Evolutionary conservation across 37 sponge, comb jelly and placozoan species (phyloP), one percentile per base, ranked within the genome.

Genomic region (Agelas oroides): DNA sequence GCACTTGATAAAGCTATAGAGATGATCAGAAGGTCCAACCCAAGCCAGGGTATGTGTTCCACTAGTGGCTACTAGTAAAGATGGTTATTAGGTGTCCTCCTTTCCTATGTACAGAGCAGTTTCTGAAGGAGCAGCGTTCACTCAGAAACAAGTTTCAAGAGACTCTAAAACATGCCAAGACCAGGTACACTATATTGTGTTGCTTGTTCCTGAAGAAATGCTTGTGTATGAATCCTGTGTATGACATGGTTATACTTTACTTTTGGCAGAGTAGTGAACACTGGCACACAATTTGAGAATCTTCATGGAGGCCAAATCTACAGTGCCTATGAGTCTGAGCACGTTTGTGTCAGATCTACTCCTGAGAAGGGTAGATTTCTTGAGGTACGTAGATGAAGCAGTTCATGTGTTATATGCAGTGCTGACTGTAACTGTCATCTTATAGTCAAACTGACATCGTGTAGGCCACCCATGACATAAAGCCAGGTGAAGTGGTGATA

Each of bases 401-500:
- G 32, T 53, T 30, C 31, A 27, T 2, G 16, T 61, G 0, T 39
- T 18, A 17, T 59, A 8, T n/a, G 23, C n/a, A 3, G 5, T 18
- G 5, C 36, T 19, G 5, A 32, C 32, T 36, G 27, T 19, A 68
- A 18, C 16, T 72, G 53, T 12, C 2, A 12, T 46, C 38, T 69
- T 14, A n/a, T n/a, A n/a, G n/a, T n/a, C n/a, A n/a, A n/a, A n/a
- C n/a, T n/a, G n/a, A n/a, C 58, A 30, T n/a, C 53, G 56, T 33
- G 0, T 46, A 85, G 86, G 86, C 81, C 41, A 30, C 40, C 23
- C 34, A 37, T 20, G 40, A 19, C 17, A 69, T 88, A 16, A 24
- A 18, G 24, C 41, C 75, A 15, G 82, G 88, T 25, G 82, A 81
- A 39, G 70, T 81, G 1, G 30, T 88, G 19, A 30, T 81, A 15